These are phyloP conservation scores for Formica selysi DNA, from an alignment of 1,140 invertebrate species.

Conservation along the genomic window DNA sequence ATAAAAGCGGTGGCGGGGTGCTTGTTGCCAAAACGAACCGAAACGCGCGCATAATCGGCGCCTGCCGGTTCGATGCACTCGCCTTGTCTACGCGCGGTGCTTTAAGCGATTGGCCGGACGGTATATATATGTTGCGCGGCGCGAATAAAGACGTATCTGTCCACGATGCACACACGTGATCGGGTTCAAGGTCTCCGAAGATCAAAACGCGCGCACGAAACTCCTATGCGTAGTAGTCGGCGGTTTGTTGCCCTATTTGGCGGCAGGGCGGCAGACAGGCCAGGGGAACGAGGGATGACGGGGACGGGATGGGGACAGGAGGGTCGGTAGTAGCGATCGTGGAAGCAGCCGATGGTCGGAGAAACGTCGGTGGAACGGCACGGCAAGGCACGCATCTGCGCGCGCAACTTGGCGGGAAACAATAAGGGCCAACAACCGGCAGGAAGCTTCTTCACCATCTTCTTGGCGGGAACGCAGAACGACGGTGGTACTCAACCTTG, in stretches of 20 bases:
- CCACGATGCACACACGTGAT: slow-evolving; percentile 66
- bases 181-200: slow-evolving; percentile 76
- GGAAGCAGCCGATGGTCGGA: slow-evolving; percentile 21
- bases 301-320: neutral
- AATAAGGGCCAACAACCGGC: slow-evolving; percentile 72
- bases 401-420: slow-evolving; percentile 79
- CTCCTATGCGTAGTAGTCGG: slow-evolving; percentile 66
- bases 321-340: slow-evolving; percentile 38
- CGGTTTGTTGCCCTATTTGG: slow-evolving; percentile 76
- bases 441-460: slow-evolving; percentile 61
- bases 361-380: slow-evolving; percentile 11
- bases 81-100: slow-evolving; percentile 44
- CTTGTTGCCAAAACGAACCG: slow-evolving; percentile 47
- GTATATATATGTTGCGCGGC: neutral
- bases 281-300: slow-evolving; percentile 36
- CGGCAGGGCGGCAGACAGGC: slow-evolving; percentile 43
- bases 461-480: slow-evolving; percentile 72
- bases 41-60: slow-evolving; percentile 45
- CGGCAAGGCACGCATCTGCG: slow-evolving; percentile 54
- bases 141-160: slow-evolving; percentile 61
- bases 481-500: slow-evolving; percentile 66
- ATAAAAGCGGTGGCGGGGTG: slow-evolving; percentile 16
- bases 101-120: slow-evolving; percentile 14
- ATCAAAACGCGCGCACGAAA: slow-evolving; percentile 59
- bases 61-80: slow-evolving; percentile 53